Evolutionary conservation across 2,888 invertebrate genomes (phyloP).

Genomic region (Conops quadrifasciatus): DNA sequence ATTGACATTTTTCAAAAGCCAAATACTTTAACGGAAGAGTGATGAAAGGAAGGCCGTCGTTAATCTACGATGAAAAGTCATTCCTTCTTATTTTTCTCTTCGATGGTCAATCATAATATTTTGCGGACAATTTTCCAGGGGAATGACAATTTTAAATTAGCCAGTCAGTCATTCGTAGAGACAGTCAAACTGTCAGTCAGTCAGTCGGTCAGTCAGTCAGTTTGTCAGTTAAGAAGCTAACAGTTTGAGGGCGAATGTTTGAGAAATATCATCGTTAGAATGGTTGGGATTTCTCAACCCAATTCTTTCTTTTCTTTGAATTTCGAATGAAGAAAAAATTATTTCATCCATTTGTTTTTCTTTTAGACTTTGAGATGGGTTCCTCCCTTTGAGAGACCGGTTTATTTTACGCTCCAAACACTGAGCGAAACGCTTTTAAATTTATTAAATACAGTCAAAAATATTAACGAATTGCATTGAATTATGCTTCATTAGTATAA

Average conservation of each 20-base stretch:
- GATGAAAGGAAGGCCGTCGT: slow-evolving; percentile 40
- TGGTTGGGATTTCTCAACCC: background rate
- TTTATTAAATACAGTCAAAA: slow-evolving; percentile 24
- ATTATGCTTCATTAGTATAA: slow-evolving; percentile 22
- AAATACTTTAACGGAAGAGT: background rate
- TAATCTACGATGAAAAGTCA: slow-evolving; percentile 33
- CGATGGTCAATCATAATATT: slow-evolving; percentile 57
- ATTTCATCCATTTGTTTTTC: slow-evolving; percentile 51
- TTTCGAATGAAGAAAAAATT: slow-evolving; percentile 55
- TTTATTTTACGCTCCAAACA: slow-evolving; percentile 12
- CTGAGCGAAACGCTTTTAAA: slow-evolving; percentile 31
- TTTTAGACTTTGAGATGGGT: slow-evolving; percentile 19
- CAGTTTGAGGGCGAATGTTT: too few relatives aligned
- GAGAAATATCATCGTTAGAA: too few relatives aligned
- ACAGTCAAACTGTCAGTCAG: background rate
- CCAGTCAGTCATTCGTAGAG: slow-evolving; percentile 15
- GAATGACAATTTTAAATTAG: slow-evolving; percentile 32
- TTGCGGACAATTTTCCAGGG: slow-evolving; percentile 33
- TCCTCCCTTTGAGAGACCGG: slow-evolving; percentile 1
- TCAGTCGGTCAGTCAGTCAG: slow-evolving; percentile 10
- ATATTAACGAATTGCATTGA: slow-evolving; percentile 19
- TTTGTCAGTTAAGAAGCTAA: background rate
- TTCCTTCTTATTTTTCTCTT: slow-evolving; percentile 53
- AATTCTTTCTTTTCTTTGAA: background rate
- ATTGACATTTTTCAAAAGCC: slow-evolving; percentile 7